Conservation (phyloP, 1,140 invertebrate species). For the Euschistus heros region DNA sequence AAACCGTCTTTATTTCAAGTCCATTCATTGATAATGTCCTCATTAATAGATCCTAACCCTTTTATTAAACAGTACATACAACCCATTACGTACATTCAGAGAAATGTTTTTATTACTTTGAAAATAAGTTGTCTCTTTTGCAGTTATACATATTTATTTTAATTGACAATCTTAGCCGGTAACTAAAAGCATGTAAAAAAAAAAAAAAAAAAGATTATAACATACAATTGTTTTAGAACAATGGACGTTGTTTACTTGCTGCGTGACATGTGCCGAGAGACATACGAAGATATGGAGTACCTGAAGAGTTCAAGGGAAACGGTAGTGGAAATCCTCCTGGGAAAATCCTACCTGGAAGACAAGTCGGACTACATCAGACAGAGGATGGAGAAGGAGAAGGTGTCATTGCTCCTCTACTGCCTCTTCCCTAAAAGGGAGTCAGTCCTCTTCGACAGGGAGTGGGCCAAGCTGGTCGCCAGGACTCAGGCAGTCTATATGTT, state of each 20-base stretch:
- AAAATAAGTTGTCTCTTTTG: too few relatives aligned
- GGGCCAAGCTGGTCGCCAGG: neutral
- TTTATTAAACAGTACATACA: too few relatives aligned
- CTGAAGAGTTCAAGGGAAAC: neutral
- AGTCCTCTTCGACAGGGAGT: neutral
- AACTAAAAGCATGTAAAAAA: too few relatives aligned
- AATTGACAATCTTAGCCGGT: too few relatives aligned
- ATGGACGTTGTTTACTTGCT: neutral
- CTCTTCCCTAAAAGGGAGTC: neutral
- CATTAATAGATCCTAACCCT: too few relatives aligned
- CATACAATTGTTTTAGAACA: neutral
- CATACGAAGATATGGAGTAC: neutral
- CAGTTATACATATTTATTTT: too few relatives aligned
- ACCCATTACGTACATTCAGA: too few relatives aligned
- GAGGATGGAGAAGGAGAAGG: neutral
- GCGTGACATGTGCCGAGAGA: neutral
- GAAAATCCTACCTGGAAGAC: neutral
- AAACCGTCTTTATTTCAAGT: too few relatives aligned
- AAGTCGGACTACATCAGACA: neutral
- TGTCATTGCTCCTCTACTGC: neutral
- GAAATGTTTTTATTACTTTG: too few relatives aligned
- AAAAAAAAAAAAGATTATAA: too few relatives aligned
- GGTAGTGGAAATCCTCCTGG: neutral
- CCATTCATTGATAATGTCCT: too few relatives aligned
- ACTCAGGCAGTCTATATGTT: too few relatives aligned